phyloP scores from a whole-genome alignment of 2,888 invertebrate species.

The Meandrusa payeni region DNA sequence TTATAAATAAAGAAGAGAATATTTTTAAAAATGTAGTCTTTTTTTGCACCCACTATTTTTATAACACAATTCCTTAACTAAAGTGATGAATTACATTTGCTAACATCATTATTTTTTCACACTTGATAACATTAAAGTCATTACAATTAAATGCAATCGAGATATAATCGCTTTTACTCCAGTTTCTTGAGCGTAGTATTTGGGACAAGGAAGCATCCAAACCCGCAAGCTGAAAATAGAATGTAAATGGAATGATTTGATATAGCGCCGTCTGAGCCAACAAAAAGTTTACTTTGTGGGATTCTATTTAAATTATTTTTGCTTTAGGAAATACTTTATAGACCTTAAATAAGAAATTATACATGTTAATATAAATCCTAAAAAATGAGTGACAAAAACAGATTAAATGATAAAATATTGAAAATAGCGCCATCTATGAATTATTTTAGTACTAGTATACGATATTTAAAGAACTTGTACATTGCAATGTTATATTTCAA shows the following conservation, averaged over 20 bases:
- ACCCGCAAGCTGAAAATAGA: constrained; percentile 58
- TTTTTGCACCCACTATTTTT: constrained; percentile 31
- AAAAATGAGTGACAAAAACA: too few relatives aligned
- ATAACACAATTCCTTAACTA: constrained; percentile 16
- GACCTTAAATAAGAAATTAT: too few relatives aligned
- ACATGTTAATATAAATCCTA: too few relatives aligned
- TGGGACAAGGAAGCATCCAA: constrained; percentile 59
- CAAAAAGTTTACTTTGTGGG: too few relatives aligned
- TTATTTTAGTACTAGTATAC: background rate
- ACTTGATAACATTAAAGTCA: background rate
- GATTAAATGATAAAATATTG: background rate
- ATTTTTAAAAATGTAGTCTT: constrained; percentile 65
- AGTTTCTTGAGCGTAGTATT: constrained; percentile 71
- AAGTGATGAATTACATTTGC: background rate
- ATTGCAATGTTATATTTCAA: too few relatives aligned
- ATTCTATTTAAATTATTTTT: too few relatives aligned
- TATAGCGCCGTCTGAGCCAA: background rate
- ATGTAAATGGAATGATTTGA: constrained; percentile 10
- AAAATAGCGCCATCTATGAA: constrained; percentile 25
- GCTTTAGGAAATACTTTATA: too few relatives aligned
- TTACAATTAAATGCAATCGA: background rate
- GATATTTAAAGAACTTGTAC: too few relatives aligned
- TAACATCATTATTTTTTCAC: background rate
- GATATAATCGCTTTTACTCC: constrained; percentile 41
- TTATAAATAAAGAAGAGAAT: constrained; percentile 75